Conservation (phyloP, 2,888 invertebrate species). For the Pherbina coryleti region DNA sequence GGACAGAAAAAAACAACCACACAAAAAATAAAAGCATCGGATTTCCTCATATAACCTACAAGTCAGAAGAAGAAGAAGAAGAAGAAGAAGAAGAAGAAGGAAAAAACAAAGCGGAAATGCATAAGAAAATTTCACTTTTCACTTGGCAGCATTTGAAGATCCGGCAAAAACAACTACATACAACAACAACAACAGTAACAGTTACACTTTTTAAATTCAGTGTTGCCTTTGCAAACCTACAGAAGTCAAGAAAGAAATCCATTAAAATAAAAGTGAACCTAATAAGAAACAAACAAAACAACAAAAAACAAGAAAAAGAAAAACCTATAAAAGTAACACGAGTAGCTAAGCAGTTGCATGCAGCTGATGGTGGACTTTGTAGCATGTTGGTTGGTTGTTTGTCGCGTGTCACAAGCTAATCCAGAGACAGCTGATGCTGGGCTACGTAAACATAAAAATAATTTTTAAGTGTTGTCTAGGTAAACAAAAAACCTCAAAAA, state of each 20-base stretch:
- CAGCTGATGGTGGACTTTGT: background rate
- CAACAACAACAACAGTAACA: background rate
- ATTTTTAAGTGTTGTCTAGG: too few relatives aligned
- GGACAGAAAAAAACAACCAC: background rate
- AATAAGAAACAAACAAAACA: background rate
- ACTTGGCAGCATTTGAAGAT: background rate
- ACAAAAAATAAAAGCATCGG: background rate
- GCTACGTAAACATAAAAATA: too few relatives aligned
- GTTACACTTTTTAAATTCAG: background rate
- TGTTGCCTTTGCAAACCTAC: background rate
- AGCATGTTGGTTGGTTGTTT: background rate
- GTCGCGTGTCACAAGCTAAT: too few relatives aligned
- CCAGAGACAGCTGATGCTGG: too few relatives aligned
- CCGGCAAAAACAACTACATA: background rate
- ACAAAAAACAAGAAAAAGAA: background rate
- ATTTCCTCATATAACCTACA: background rate
- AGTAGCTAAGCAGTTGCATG: background rate
- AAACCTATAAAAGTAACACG: background rate
- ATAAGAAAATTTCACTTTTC: background rate
- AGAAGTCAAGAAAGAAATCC: background rate
- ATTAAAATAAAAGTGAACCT: background rate
- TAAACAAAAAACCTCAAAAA: too few relatives aligned
- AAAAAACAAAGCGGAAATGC: background rate
- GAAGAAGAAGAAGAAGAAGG: too few relatives aligned
- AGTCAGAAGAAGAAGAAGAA: background rate